Base-by-base conservation (phyloP, 2,113 vertebrate species). In the Colinus virginianus region DNA sequence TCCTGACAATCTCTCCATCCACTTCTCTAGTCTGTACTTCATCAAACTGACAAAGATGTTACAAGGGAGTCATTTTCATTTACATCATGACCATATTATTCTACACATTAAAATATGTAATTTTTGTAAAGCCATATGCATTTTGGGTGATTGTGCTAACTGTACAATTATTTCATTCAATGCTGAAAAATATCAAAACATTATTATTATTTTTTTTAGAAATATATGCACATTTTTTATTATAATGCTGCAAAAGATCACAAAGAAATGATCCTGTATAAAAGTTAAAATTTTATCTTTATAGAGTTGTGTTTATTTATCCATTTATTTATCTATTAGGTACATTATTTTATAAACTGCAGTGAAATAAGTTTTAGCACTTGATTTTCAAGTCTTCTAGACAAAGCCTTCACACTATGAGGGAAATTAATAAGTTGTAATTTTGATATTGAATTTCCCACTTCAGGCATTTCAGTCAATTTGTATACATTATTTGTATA, bases 231-330 rank as follows among this genome's bases (percentile, higher is more conserved):
- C 2, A 10, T 67, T 83, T 87, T 66, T 21, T 43, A 61, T 61
- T 40, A 66, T 18, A 62, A 32, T 22, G 22, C 4, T 40, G 6
- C 9, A 84, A 55, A 49, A 78, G 48, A 42, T 77, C 32, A 78
- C 13, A 32, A 53, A 28, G 75, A 81, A 59, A 40, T n/a, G 49
- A 30, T 2, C 12, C 17, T 26, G 11, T 32, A 68, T 11, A 7
- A 14, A 6, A 74, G 20, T 1, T 74, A 56, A 87, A 78, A 53
- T 42, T 63, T 40, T 32, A n/a, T 4, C 10, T 58, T 63, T 69
- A 11, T 11, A 13, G 3, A n/a, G 3, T 9, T 40, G 22, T 0
- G 0, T 0, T 26, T 69, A 56, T 63, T n/a, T 40, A 7, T 13
- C 12, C 30, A 56, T 32, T 17, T 56, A 32, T 56, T 32, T 32